Conservation (phyloP, 1,140 invertebrate species). For the Cyclargus thomasi region DNA sequence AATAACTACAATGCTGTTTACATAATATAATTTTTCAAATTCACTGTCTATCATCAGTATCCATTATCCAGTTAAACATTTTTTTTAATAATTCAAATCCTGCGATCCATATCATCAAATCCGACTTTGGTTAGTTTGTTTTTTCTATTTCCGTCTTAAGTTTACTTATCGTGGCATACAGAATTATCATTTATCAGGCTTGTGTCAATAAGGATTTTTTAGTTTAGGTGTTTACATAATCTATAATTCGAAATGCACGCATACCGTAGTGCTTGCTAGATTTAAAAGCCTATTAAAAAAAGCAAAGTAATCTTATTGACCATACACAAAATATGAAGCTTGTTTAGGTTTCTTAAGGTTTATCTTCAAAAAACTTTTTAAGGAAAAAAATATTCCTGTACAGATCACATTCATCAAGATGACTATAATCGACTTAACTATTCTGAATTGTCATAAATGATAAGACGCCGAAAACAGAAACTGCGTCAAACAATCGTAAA, state of each 20-base stretch:
- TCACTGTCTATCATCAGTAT: too few relatives aligned
- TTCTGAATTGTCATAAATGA: not conserved
- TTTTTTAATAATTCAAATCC: not conserved
- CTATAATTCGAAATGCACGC: not conserved
- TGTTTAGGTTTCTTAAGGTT: not conserved
- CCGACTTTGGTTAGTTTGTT: not conserved
- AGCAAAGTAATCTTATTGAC: too few relatives aligned
- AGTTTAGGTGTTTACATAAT: not conserved
- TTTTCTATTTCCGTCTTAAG: constrained; percentile 9
- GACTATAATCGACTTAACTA: too few relatives aligned
- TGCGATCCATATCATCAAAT: not conserved
- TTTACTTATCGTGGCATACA: not conserved
- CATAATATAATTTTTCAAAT: too few relatives aligned
- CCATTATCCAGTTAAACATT: not conserved
- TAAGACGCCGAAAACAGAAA: not conserved
- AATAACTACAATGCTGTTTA: too few relatives aligned
- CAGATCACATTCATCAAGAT: too few relatives aligned
- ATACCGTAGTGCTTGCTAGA: not conserved
- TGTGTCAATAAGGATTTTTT: constrained; percentile 14
- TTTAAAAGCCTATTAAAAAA: not conserved
- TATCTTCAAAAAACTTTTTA: not conserved
- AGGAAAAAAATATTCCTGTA: too few relatives aligned
- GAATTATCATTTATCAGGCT: constrained; percentile 19
- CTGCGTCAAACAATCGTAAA: not conserved
- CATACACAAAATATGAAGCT: not conserved